These are phyloP conservation scores for Pomacea canaliculata DNA, from an alignment of 2,888 invertebrate species.

Conservation along the genomic window DNA sequence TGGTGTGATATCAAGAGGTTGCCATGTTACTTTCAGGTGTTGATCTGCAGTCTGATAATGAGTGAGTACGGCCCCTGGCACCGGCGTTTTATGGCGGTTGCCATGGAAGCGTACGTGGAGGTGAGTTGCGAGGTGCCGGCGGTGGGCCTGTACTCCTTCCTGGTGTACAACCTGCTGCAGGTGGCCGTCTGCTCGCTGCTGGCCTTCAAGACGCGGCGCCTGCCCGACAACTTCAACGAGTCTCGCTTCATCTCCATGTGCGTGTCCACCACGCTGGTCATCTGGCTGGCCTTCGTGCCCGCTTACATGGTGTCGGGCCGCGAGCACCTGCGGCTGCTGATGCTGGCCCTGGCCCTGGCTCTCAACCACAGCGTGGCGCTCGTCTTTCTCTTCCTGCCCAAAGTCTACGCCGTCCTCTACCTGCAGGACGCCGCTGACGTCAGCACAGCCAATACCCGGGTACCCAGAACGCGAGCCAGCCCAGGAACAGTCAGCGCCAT, in stretches of 20 bases:
- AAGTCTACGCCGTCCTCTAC: slow-evolving; percentile 41
- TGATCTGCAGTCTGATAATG: not conserved
- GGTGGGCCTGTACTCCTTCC: slow-evolving; percentile 43
- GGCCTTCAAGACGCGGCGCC: slow-evolving; percentile 59
- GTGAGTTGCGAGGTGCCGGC: slow-evolving; percentile 45
- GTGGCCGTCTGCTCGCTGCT: slow-evolving; percentile 51
- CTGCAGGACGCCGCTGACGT: slow-evolving; percentile 12
- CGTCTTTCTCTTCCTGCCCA: slow-evolving; percentile 42
- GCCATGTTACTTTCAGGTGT: not conserved
- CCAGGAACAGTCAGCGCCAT: no score
- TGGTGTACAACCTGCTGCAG: slow-evolving; percentile 54
- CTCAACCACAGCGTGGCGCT: slow-evolving; percentile 43
- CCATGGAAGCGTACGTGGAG: slow-evolving; percentile 46
- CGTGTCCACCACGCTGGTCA: slow-evolving; percentile 57
- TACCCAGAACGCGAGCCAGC: no score
- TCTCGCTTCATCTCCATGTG: slow-evolving; percentile 57
- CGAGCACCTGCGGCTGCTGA: slow-evolving; percentile 34
- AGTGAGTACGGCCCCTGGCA: not conserved
- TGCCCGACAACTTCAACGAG: slow-evolving; percentile 64
- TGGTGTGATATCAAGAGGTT: no score
- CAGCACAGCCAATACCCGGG: no score
- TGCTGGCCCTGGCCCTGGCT: slow-evolving; percentile 39
- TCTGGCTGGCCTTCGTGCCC: slow-evolving; percentile 58
- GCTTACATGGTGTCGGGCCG: slow-evolving; percentile 49
- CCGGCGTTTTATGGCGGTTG: slow-evolving; percentile 38